Base-by-base conservation (phyloP, 2,888 invertebrate species). In the Macrophya alboannulata region DNA sequence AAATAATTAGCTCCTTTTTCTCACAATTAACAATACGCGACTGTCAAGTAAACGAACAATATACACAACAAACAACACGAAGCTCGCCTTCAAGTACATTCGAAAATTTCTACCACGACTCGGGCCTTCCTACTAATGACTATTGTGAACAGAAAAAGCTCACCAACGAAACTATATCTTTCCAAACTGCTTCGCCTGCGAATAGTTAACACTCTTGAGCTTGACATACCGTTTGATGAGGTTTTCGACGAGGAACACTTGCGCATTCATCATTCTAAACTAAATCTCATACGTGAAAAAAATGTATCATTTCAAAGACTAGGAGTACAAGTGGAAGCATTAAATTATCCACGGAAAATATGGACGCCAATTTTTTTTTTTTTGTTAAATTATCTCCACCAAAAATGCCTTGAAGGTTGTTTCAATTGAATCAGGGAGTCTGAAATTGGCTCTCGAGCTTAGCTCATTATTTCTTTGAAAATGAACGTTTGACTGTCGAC, bases 1-100 rank as follows among this genome's bases (percentile, higher is more conserved):
- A 74, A 71, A 74, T 45, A 10, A 45, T 74, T 45, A 45, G 25
- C n/a, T 45, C 8, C 45, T 74, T 74, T 74, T 74, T 45, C 9
- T 68, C 31, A 31, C 31, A 3, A 31, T 62, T 12, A 25, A 45
- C 72, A 21, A 45, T 45, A 45, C 45, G 15, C 45, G 43, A 21
- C 45, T 40, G 4, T 21, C 25, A 12, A 17, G 21, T 4, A 17
- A 72, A 72, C 72, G 72, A 25, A 72, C 72, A 45, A 72, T 72
- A 21, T 43, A 72, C n/a, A 0, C 37, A 37, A 31, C 37, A 37
- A 37, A 8, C 17, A 17, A 37, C 10, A 68, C 4, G 15, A 68
- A 68, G 6, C 37, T 12, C 17, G 8, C 6, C 37, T 62, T 62
- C 37, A 8, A 68, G 68, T 68, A 37, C 68, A 37, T 17, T 68